Evolutionary conservation across 2,797 vertebrate species (phyloP).

Genomic region (Parambassis ranga): DNA sequence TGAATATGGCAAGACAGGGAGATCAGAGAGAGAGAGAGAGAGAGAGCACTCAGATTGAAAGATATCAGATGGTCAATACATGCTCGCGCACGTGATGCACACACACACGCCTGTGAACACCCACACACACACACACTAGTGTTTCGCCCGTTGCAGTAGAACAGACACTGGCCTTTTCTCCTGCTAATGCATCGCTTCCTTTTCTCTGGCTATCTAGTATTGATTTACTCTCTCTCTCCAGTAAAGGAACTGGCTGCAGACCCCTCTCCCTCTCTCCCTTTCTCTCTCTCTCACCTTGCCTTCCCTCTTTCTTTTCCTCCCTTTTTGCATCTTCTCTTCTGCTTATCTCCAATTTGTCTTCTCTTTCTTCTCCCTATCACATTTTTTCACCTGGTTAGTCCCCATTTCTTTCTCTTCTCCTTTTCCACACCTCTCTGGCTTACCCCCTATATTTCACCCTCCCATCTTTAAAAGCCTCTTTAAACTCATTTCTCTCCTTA

Average conservation of each 20-base stretch:
- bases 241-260: constrained; percentile 27
- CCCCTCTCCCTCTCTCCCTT: background rate
- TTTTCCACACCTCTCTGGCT: background rate
- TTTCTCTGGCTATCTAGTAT: constrained; percentile 66
- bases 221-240: constrained; percentile 57
- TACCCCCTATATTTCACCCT: background rate
- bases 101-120: constrained; percentile 13
- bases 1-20: constrained; percentile 17
- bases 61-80: constrained; percentile 58
- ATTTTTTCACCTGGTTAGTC: constrained; percentile 22
- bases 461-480: constrained; percentile 12
- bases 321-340: constrained; percentile 8
- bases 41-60: constrained; percentile 50
- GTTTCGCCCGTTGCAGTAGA: constrained; percentile 37
- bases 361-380: constrained; percentile 14
- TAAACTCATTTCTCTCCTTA: constrained; percentile 1
- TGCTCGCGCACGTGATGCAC: background rate
- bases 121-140: constrained; percentile 3
- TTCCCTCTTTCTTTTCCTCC: background rate
- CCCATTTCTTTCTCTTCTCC: background rate
- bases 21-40: constrained; percentile 10
- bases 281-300: constrained; percentile 1
- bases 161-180: constrained; percentile 61
- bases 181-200: constrained; percentile 76
- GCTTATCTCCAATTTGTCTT: constrained; percentile 11